These are phyloP conservation scores for Dinocampus coccinellae DNA, from an alignment of 2,888 invertebrate species.

Conservation along the genomic window DNA sequence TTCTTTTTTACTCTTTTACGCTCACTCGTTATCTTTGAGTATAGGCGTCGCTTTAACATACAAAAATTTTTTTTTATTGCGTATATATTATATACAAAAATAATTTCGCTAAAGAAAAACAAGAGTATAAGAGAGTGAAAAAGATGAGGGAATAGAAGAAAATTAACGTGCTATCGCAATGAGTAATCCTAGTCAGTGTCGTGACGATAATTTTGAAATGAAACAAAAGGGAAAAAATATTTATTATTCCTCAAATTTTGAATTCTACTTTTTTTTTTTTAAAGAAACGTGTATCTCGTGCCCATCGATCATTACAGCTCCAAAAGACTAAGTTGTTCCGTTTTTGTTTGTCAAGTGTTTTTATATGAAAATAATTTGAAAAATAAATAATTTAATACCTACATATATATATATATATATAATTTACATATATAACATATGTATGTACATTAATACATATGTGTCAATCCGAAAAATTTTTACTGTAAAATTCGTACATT, in stretches of 20 bases:
- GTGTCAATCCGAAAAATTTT: constrained; percentile 39
- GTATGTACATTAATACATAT: constrained; percentile 48
- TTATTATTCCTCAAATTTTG: neutral
- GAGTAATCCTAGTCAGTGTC: constrained; percentile 15
- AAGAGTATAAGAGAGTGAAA: constrained; percentile 12
- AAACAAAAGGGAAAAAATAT: neutral
- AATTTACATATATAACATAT: constrained; percentile 60
- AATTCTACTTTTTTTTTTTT: neutral
- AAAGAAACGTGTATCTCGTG: neutral
- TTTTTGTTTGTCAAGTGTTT: constrained; percentile 69
- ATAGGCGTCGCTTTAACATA: constrained; percentile 40
- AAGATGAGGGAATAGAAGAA: constrained; percentile 10
- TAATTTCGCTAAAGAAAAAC: constrained; percentile 23
- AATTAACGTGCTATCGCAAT: neutral
- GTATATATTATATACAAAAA: constrained; percentile 14
- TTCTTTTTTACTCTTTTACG: neutral
- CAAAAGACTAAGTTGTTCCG: constrained; percentile 66
- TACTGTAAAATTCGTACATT: neutral
- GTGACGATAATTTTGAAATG: neutral
- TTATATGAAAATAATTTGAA: constrained; percentile 61
- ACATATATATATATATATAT: constrained; percentile 54
- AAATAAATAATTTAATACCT: constrained; percentile 62
- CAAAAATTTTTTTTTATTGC: constrained; percentile 37
- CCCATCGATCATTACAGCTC: constrained; percentile 53
- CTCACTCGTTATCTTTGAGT: neutral